A percentile compares a stretch with the other conserved stretches of the same genome.
Evolutionary conservation across 2,797 vertebrate species (phyloP).

Genomic region (Allobates femoralis): DNA sequence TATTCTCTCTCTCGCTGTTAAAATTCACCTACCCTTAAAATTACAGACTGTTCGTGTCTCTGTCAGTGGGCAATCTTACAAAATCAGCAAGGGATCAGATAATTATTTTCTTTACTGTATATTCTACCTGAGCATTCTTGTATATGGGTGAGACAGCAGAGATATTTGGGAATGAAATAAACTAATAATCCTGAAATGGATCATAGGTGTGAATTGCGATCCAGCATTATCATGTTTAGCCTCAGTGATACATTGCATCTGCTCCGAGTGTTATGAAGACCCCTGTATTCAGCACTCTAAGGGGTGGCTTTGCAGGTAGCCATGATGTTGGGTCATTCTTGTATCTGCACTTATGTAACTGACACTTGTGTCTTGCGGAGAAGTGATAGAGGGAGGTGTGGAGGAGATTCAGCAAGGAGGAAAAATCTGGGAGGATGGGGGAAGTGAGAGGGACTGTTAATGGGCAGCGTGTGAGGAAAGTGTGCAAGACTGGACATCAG

Average conservation of each 20-base stretch:
- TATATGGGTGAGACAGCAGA: too few relatives aligned
- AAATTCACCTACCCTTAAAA: too few relatives aligned
- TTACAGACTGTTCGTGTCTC: too few relatives aligned
- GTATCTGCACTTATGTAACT: slow-evolving; percentile 40
- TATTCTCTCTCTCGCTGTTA: too few relatives aligned
- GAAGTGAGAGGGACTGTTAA: slow-evolving; percentile 21
- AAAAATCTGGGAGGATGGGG: slow-evolving; percentile 39
- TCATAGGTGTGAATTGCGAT: neutral
- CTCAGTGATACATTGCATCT: neutral
- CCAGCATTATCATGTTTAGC: neutral
- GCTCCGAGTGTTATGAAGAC: too few relatives aligned
- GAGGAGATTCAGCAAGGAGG: neutral
- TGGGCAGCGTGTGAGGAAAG: neutral
- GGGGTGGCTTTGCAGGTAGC: neutral
- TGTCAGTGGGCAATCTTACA: too few relatives aligned
- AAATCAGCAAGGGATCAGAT: too few relatives aligned
- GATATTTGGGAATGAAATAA: too few relatives aligned
- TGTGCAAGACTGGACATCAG: slow-evolving; percentile 9
- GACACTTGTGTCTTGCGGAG: slow-evolving; percentile 45
- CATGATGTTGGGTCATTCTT: slow-evolving; percentile 5
- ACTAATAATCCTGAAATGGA: neutral
- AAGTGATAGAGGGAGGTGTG: slow-evolving; percentile 12
- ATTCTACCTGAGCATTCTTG: too few relatives aligned
- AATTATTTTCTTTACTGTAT: too few relatives aligned
- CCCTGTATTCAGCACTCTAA: neutral